These are phyloP conservation scores for Nineta flava DNA, from an alignment of 2,888 invertebrate genomes.

Conservation along the genomic window DNA sequence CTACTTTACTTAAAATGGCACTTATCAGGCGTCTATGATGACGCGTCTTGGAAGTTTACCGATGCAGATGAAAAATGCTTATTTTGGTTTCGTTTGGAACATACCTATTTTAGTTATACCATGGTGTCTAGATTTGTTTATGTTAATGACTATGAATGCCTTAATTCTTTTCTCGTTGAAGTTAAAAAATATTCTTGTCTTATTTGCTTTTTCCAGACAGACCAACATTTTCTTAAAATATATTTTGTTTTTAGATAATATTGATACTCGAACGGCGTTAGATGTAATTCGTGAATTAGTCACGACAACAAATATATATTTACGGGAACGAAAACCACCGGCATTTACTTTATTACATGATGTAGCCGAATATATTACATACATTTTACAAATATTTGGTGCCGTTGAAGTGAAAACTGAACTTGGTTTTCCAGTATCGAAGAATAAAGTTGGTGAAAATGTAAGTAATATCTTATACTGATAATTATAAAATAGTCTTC, in stretches of 20 bases:
- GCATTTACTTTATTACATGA: slow-evolving; percentile 52
- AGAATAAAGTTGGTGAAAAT: slow-evolving; percentile 27
- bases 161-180: too few species aligned
- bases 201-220: too few species aligned
- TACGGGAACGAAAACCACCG: slow-evolving; percentile 42
- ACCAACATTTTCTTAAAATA: slow-evolving; percentile 1
- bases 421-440: slow-evolving; percentile 54
- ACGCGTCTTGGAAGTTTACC: too few species aligned
- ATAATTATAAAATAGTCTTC: slow-evolving; percentile 6
- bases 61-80: too few species aligned
- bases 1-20: too few species aligned
- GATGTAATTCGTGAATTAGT: slow-evolving; percentile 76
- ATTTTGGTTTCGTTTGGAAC: too few species aligned
- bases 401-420: slow-evolving; percentile 47
- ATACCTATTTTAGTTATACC: too few species aligned
- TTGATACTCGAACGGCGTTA: slow-evolving; percentile 81
- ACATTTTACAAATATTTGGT: slow-evolving; percentile 62
- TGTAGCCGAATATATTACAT: slow-evolving; percentile 72
- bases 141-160: too few species aligned
- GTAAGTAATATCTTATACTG: slow-evolving; percentile 11
- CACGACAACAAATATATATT: slow-evolving; percentile 71
- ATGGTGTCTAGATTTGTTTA: too few species aligned
- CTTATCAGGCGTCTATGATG: too few species aligned
- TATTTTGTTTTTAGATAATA: slow-evolving; percentile 48
- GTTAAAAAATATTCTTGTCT: too few species aligned